Base-by-base conservation (phyloP, 2,888 invertebrate species). In the Copidosoma aretas region DNA sequence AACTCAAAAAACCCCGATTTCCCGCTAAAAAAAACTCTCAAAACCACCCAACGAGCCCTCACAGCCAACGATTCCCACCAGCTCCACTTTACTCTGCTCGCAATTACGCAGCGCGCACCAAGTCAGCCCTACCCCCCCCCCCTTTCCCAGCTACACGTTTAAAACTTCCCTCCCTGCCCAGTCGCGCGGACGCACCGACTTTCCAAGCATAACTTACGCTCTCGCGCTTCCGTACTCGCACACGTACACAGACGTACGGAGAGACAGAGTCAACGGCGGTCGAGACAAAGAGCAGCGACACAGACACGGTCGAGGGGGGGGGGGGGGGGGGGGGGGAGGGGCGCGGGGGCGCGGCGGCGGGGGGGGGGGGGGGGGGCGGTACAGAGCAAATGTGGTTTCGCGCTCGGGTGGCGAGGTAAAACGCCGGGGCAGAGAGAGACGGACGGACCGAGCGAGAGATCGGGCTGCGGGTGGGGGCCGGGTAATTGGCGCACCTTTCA, bases 401-500 rank as follows among this genome's bases (percentile, higher is more conserved):
- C 62, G 68, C 70, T 69, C 68, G 71, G 75, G 67, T 76, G 77
- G 76, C 77, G 75, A 58, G n/a, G 58, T 58, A 58, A 58, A 58
- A 41, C 58, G 58, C n/a, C 19, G 43, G 12, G 43, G 17, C 10
- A 41, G 43, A 46, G 43, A 46, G 43, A 46, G 43, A 17, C 43
- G 14, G 43, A 15, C 14, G 10, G 41, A 14, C 10, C 41, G 41
- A 14, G 41, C 10, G 41, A 14, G 43, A 46, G 80, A 80, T 74
- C 77, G 74, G 75, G 69, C 72, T 19, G 17, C 5, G 25, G 12
- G 22, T 21, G 74, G 32, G n/a, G n/a, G n/a, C n/a, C 61, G 65
- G 78, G 79, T 80, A 80, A 80, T 80, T 80, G 80, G 78, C 77
- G 74, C 74, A 77, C 79, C 80, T 80, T 80, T 80, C 80, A 80